phyloP scores from a whole-genome alignment of 2,888 invertebrate genomes.

The Heliconius ethilla region DNA sequence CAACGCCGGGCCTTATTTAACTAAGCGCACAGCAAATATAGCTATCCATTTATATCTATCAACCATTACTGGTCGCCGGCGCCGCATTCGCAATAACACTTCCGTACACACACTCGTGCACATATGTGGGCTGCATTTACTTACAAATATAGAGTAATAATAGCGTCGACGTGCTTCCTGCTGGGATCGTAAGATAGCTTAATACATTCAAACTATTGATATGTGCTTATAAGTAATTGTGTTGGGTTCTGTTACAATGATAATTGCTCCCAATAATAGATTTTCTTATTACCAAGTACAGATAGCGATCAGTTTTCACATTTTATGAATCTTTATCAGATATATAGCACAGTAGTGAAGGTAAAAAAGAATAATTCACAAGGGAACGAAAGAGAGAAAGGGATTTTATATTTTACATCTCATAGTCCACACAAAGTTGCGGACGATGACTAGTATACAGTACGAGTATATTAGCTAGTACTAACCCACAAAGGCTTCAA shows the following conservation, averaged over 20 bases:
- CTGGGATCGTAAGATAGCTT: constrained; percentile 14
- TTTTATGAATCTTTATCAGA: too few relatives aligned
- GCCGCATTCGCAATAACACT: constrained; percentile 18
- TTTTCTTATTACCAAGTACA: too few relatives aligned
- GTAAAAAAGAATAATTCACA: too few relatives aligned
- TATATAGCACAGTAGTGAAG: too few relatives aligned
- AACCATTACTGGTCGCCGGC: constrained; percentile 5
- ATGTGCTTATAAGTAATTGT: not conserved
- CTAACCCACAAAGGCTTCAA: not conserved
- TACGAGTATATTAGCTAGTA: not conserved
- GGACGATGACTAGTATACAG: too few relatives aligned
- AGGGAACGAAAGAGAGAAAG: too few relatives aligned
- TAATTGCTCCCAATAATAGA: too few relatives aligned
- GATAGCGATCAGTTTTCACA: too few relatives aligned
- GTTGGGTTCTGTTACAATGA: too few relatives aligned
- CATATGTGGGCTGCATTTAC: constrained; percentile 30
- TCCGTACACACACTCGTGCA: not conserved
- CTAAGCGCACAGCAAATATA: not conserved
- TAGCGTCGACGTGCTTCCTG: constrained; percentile 21
- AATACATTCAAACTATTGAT: constrained; percentile 3
- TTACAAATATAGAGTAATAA: constrained; percentile 28
- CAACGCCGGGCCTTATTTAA: not conserved
- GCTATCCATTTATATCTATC: not conserved
- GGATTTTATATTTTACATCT: too few relatives aligned
- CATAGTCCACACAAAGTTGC: not conserved